Conservation (phyloP, 2,888 invertebrate species). For the Fabriciana adippe region DNA sequence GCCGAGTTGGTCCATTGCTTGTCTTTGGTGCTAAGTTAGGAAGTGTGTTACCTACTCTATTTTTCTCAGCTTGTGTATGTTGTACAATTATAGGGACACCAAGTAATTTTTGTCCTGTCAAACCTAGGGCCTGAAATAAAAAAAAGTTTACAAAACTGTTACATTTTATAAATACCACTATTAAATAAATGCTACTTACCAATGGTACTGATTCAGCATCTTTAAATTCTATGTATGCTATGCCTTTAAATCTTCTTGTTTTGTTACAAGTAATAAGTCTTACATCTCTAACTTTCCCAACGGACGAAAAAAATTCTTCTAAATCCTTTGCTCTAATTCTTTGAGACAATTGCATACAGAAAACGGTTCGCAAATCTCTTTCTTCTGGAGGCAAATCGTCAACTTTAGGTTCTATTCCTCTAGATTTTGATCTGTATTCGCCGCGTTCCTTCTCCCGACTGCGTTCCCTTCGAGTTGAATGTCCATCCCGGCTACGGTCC, state of each 20-base stretch:
- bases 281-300: constrained; percentile 99
- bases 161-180: neutral
- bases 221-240: constrained; percentile 99
- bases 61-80: constrained; percentile 97
- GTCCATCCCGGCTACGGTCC: constrained; percentile 51
- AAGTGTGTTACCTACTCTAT: constrained; percentile 94
- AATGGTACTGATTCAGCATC: constrained; percentile 98
- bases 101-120: constrained; percentile 96
- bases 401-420: constrained; percentile 82
- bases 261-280: constrained; percentile 99
- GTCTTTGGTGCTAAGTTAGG: constrained; percentile 93
- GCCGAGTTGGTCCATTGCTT: constrained; percentile 96
- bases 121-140: constrained; percentile 90
- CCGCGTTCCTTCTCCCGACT: constrained; percentile 62
- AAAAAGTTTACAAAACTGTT: constrained; percentile 18
- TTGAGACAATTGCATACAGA: constrained; percentile 99
- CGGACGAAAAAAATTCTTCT: constrained; percentile 99
- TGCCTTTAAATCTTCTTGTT: constrained; percentile 98
- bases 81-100: constrained; percentile 99
- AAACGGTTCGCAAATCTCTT: constrained; percentile 98
- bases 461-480: constrained; percentile 45
- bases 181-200: constrained; percentile 76
- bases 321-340: constrained; percentile 96
- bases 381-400: constrained; percentile 97
- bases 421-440: constrained; percentile 72